A percentile compares a stretch with the other conserved stretches of the same genome.
Evolutionary conservation across 2,113 vertebrate species (phyloP).

Genomic region (Embiotoca jacksoni): DNA sequence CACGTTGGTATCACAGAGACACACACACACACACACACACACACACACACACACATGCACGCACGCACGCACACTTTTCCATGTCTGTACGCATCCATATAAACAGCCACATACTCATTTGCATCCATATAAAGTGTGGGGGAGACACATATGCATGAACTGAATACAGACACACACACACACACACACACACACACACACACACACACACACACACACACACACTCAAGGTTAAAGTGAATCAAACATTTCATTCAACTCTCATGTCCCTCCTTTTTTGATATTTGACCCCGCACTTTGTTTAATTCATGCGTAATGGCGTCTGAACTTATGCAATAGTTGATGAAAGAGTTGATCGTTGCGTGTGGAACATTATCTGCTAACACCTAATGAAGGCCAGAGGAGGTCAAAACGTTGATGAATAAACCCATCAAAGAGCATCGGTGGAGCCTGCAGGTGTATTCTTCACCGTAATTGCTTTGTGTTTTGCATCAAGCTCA

Average conservation of each 20-base stretch:
- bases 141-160: conserved; percentile 3
- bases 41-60: conserved; percentile 36
- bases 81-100: conserved; percentile 40
- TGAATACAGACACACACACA: conserved; percentile 13
- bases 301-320: conserved; percentile 3
- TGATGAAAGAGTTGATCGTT: background rate
- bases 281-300: conserved; percentile 11
- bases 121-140: conserved; percentile 51
- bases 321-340: background rate
- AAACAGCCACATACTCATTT: conserved; percentile 56
- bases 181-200: too few relatives aligned
- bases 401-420: conserved; percentile 32
- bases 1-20: conserved; percentile 48
- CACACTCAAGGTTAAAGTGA: conserved; percentile 51
- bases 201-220: background rate
- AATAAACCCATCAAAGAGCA: conserved; percentile 30
- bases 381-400: conserved; percentile 26
- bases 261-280: background rate
- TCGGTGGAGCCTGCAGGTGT: background rate
- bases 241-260: conserved; percentile 39
- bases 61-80: conserved; percentile 2
- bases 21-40: conserved; percentile 40
- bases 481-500: conserved; percentile 41
- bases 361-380: background rate
- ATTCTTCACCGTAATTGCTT: conserved; percentile 52